phyloP scores from a whole-genome alignment of 2,797 vertebrate genomes.

The Danio jaintianensis region DNA sequence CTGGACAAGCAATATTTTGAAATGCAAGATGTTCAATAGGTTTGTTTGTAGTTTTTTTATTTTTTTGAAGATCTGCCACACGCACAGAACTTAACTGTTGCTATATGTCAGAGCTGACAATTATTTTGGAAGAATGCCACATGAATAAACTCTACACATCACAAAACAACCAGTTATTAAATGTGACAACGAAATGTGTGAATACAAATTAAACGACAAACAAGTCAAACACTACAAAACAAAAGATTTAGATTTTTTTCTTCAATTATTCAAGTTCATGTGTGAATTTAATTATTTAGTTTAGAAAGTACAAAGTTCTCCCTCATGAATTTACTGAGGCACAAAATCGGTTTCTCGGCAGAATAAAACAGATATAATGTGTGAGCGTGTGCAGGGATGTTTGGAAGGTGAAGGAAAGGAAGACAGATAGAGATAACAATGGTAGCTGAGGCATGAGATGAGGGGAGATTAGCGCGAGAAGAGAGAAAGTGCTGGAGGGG shows the following conservation, averaged over 20 bases:
- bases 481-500: slow-evolving; percentile 32
- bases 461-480: slow-evolving; percentile 39
- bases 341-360: not conserved
- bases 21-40: not conserved
- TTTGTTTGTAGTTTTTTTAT: not conserved
- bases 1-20: not conserved
- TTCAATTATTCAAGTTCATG: not conserved
- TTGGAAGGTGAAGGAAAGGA: slow-evolving; percentile 23
- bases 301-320: not conserved
- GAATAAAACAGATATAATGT: not conserved
- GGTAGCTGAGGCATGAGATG: slow-evolving; percentile 53
- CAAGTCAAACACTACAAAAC: slow-evolving; percentile 15
- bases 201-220: not conserved
- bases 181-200: not conserved
- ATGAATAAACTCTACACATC: slow-evolving; percentile 13
- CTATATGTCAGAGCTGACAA: not conserved
- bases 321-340: slow-evolving; percentile 13
- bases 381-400: slow-evolving; percentile 11
- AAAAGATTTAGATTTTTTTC: slow-evolving; percentile 1
- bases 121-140: not conserved
- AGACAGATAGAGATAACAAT: slow-evolving; percentile 50
- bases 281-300: slow-evolving; percentile 12
- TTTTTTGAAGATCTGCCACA: not conserved
- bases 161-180: slow-evolving; percentile 21
- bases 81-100: not conserved